phyloP scores from a whole-genome alignment of 2,888 invertebrate genomes.

The Sepioteuthis lessoniana region DNA sequence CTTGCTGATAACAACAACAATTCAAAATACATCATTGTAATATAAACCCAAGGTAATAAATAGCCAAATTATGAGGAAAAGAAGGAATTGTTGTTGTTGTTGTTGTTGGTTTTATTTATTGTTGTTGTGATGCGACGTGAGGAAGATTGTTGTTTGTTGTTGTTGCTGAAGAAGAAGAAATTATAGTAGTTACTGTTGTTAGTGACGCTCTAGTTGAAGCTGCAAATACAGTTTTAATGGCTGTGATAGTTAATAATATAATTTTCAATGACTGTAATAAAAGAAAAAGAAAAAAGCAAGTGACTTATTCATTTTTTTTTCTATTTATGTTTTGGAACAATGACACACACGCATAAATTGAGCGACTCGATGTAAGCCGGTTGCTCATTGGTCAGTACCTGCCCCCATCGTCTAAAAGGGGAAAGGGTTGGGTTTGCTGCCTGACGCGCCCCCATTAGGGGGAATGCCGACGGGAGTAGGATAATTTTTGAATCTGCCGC shows the following conservation, averaged over 20 bases:
- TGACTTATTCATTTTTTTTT: background rate
- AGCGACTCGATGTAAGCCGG: background rate
- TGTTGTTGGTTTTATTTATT: background rate
- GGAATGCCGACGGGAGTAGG: too few species aligned
- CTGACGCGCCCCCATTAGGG: too few species aligned
- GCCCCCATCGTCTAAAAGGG: too few species aligned
- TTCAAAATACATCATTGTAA: background rate
- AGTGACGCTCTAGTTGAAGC: background rate
- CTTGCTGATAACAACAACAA: background rate
- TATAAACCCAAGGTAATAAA: background rate
- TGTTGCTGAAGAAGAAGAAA: background rate
- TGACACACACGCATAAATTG: background rate
- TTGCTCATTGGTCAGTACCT: background rate
- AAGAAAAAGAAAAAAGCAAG: background rate
- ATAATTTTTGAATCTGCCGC: too few species aligned
- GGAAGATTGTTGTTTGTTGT: background rate
- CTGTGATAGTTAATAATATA: background rate
- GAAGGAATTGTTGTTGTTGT: background rate
- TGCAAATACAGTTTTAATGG: background rate
- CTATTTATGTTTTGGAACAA: slow-evolving; percentile 34
- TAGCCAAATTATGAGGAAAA: background rate
- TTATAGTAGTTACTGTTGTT: background rate
- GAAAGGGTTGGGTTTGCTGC: too few species aligned
- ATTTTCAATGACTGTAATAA: background rate
- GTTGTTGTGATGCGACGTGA: background rate